phyloP scores from a whole-genome alignment of 2,797 vertebrate genomes.

The Spinus olivaceus region DNA sequence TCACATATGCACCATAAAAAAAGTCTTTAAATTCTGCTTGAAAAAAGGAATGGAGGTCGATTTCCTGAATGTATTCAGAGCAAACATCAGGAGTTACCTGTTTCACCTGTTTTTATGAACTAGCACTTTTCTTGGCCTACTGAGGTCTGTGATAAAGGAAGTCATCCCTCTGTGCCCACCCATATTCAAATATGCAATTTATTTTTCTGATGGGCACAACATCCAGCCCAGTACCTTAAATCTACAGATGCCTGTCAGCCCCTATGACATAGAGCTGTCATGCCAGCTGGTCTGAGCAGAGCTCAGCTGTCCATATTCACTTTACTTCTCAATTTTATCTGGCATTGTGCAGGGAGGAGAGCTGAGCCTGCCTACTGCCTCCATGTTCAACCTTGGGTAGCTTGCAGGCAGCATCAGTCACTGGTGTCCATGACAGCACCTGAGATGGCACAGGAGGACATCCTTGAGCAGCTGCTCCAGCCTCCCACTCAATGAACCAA shows the following conservation, averaged over 20 bases:
- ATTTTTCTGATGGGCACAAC: neutral
- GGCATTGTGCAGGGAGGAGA: neutral
- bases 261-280: neutral
- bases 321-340: neutral
- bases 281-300: neutral
- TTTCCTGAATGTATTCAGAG: neutral
- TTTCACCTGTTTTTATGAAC: neutral
- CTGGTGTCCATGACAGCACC: neutral
- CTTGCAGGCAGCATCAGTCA: neutral
- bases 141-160: neutral
- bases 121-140: neutral
- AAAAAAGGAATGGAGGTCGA: fast-evolving
- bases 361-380: neutral
- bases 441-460: neutral
- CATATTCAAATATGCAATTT: neutral
- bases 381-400: neutral
- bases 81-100: neutral
- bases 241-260: fast-evolving
- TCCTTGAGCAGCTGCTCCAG: neutral
- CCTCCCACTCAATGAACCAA: neutral
- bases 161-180: neutral
- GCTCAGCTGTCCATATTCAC: neutral
- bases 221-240: neutral
- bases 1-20: neutral
- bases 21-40: neutral